Conservation (phyloP, 2,797 vertebrate species). For the Malacoctenus gilli region DNA sequence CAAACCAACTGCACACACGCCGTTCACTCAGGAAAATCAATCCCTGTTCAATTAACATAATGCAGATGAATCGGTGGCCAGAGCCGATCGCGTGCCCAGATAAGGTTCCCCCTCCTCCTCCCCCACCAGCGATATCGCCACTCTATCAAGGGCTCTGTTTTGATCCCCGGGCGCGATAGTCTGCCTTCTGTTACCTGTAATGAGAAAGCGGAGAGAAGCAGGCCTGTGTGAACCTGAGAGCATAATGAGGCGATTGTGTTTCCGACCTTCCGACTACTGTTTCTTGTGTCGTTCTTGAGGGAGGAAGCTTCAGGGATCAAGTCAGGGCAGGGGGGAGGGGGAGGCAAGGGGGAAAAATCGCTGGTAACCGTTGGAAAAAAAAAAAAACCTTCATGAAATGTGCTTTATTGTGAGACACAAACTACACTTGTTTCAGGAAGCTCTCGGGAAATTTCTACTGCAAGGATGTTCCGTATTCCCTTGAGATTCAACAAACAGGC, state of each 20-base stretch:
- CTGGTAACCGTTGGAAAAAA: neutral
- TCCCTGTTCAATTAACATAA: slow-evolving; percentile 53
- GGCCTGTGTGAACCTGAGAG: slow-evolving; percentile 54
- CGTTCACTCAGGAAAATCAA: slow-evolving; percentile 34
- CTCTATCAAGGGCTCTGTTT: slow-evolving; percentile 37
- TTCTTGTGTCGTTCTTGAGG: slow-evolving; percentile 19
- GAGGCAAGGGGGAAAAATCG: slow-evolving; percentile 9
- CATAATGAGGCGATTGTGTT: slow-evolving; percentile 52
- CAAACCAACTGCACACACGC: slow-evolving; percentile 6
- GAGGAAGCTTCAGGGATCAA: slow-evolving; percentile 23
- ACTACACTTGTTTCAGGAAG: neutral
- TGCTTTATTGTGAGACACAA: too few species aligned
- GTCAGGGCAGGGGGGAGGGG: slow-evolving; percentile 8
- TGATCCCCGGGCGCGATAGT: slow-evolving; percentile 24
- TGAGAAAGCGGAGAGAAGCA: slow-evolving; percentile 24
- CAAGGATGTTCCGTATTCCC: too few species aligned
- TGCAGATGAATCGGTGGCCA: slow-evolving; percentile 35
- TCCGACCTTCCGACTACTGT: slow-evolving; percentile 23
- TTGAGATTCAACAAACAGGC: slow-evolving; percentile 15
- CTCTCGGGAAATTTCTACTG: neutral
- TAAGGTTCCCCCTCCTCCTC: slow-evolving; percentile 35
- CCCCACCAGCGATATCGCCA: slow-evolving; percentile 13
- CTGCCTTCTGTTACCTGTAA: slow-evolving; percentile 57
- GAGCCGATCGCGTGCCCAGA: slow-evolving; percentile 31
- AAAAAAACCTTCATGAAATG: neutral